These are phyloP conservation scores for Leucoraja erinaceus DNA, from an alignment of 2,113 vertebrate genomes.

Conservation along the genomic window DNA sequence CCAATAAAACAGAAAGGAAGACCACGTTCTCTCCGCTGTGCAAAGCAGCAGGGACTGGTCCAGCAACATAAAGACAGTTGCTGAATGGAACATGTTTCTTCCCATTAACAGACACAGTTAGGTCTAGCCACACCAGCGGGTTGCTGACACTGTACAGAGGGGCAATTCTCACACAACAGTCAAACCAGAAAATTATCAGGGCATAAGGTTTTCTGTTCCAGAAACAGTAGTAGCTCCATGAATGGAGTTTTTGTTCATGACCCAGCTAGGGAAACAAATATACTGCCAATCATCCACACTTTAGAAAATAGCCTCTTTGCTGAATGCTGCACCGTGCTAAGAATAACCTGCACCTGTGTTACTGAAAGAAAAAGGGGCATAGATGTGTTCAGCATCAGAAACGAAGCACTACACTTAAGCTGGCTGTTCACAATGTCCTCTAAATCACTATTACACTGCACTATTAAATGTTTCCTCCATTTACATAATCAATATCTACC, in stretches of 20 bases:
- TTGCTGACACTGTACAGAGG: neutral
- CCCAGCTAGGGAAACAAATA: neutral
- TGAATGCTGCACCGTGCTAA: conserved; percentile 7
- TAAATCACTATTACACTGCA: neutral
- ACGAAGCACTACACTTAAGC: neutral
- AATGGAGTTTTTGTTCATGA: conserved; percentile 29
- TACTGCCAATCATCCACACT: conserved; percentile 30
- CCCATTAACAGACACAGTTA: neutral
- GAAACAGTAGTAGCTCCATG: neutral
- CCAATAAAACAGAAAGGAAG: conserved; percentile 8
- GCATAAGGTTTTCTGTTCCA: conserved; percentile 12
- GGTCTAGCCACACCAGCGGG: neutral
- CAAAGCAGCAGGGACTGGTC: neutral
- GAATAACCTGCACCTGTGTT: conserved; percentile 26
- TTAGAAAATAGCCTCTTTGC: neutral
- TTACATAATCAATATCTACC: neutral
- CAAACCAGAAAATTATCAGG: conserved; percentile 18
- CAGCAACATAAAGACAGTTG: neutral
- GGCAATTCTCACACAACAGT: conserved; percentile 12
- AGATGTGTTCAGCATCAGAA: neutral
- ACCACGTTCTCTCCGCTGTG: neutral
- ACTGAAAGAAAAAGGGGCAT: neutral
- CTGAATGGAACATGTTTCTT: neutral
- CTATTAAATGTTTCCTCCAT: neutral
- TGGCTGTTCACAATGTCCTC: neutral